Base-by-base conservation (phyloP, 1,140 invertebrate genomes). In the Halyomorpha halys region DNA sequence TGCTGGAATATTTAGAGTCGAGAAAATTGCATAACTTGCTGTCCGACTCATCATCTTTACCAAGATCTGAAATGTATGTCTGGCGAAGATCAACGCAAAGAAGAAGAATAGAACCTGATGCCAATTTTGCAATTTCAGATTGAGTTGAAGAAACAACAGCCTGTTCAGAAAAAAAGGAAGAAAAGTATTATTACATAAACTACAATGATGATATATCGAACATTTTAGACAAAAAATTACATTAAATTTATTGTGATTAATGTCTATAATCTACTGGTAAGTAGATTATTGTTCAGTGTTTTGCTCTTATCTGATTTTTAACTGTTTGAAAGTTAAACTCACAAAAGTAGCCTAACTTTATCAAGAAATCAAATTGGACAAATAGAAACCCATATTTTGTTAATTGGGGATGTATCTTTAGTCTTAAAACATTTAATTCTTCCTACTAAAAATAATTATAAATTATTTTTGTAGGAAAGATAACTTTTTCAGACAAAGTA, bases 1-100 rank as follows among this genome's bases (percentile, higher is more conserved):
- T 39, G 11, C 34, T 39, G 6, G 34, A 39, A 39, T 39, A 39
- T 18, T 65, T 68, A 27, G 70, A 70, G 59, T 73, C 66, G 16
- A 69, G 54, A 23, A 69, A 63, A n/a, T 71, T 60, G 34, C 61
- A 65, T 45, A 71, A 65, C 49, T 69, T 66, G 34, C 68, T 49
- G 45, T 66, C 64, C 44, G 69, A 45, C 61, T 68, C 30, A 68
- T 62, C 51, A 70, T 71, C 65, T 62, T 69, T 65, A 62, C 53
- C 71, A 69, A 76, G 78, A 69, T 75, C 77, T 44, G 76, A 74
- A 0, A 78, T 75, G 68, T 85, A 84, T 69, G 82, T 86, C 66
- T 83, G 80, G 6, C 85, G 72, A n/a, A 89, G 69, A 69, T 86
- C 84, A 13, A 86, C 83, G 23, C 87, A 70, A 1, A 89, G 72